Conservation (phyloP, 2,797 vertebrate species). For the Nannoperca australis region DNA sequence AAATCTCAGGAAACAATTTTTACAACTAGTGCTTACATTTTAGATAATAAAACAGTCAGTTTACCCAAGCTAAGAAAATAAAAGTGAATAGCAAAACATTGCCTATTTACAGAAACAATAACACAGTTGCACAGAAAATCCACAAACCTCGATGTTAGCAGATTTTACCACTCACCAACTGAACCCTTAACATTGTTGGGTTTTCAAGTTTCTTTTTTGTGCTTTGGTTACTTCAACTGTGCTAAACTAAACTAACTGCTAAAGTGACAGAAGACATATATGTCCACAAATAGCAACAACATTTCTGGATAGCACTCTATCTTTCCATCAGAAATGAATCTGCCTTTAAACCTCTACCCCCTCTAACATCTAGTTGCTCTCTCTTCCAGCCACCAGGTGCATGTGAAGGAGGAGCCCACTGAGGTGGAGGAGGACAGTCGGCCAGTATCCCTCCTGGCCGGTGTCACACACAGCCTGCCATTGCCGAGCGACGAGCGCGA, state of each 20-base stretch:
- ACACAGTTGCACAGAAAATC: background rate
- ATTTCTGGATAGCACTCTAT: background rate
- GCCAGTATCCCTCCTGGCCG: constrained; percentile 89
- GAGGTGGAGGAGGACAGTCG: constrained; percentile 95
- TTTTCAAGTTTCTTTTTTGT: background rate
- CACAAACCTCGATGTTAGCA: background rate
- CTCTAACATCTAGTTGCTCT: constrained; percentile 19
- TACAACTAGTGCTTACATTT: background rate
- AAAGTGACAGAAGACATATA: background rate
- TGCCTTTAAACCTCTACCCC: background rate
- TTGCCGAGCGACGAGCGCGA: constrained; percentile 93
- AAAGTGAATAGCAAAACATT: too few species aligned
- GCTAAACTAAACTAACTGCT: background rate
- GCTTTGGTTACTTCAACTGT: background rate
- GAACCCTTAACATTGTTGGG: background rate
- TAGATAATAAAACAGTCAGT: background rate
- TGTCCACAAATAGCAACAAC: background rate
- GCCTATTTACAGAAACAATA: background rate
- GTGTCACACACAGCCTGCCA: constrained; percentile 90
- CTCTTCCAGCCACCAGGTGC: constrained; percentile 90
- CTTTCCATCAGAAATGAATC: background rate
- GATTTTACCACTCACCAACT: background rate
- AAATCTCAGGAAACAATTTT: background rate
- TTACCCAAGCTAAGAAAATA: background rate
- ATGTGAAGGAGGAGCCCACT: constrained; percentile 98